Conservation (phyloP, 2,797 vertebrate genomes). For the Poeciliopsis presidionis region DNA sequence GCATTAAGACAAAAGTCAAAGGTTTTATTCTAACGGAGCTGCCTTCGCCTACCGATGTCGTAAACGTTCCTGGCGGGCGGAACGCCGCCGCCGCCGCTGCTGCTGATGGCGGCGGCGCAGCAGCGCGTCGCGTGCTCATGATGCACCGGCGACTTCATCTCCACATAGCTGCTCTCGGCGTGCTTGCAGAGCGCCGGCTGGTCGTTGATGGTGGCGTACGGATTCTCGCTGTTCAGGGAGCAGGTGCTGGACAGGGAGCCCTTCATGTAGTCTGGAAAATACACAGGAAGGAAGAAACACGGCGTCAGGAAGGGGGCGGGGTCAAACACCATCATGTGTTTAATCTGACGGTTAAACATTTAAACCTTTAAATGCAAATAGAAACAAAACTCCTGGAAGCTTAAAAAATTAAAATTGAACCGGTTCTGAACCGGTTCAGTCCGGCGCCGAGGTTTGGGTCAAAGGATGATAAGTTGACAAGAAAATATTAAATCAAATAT, state of each 20-base stretch:
- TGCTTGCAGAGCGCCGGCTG: constrained; percentile 88
- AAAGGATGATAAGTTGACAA: no score
- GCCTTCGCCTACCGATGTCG: constrained; percentile 85
- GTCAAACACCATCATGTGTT: not conserved
- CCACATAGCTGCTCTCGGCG: constrained; percentile 96
- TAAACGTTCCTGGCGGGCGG: constrained; percentile 88
- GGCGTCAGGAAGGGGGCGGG: not conserved
- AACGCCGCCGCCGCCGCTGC: constrained; percentile 21
- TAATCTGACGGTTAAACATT: no score
- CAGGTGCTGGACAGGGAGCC: constrained; percentile 93
- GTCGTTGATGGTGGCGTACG: constrained; percentile 97
- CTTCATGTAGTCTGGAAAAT: constrained; percentile 92
- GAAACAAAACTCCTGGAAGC: not conserved
- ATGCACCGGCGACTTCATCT: constrained; percentile 95
- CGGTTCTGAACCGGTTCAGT: no score
- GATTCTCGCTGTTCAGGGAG: constrained; percentile 96
- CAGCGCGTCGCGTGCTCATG: constrained; percentile 81
- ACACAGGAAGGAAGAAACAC: not conserved
- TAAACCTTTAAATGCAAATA: not conserved
- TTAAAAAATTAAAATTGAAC: not conserved
- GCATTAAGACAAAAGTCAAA: no score
- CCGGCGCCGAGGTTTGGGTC: no score
- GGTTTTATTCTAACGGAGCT: not conserved
- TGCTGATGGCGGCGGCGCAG: constrained; percentile 77
- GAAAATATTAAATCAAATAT: no score